Percentiles rank a stretch among this genome's conserved stretches.
Evolutionary conservation across 2,797 vertebrate genomes (phyloP).

Genomic region (Pristis pectinata): DNA sequence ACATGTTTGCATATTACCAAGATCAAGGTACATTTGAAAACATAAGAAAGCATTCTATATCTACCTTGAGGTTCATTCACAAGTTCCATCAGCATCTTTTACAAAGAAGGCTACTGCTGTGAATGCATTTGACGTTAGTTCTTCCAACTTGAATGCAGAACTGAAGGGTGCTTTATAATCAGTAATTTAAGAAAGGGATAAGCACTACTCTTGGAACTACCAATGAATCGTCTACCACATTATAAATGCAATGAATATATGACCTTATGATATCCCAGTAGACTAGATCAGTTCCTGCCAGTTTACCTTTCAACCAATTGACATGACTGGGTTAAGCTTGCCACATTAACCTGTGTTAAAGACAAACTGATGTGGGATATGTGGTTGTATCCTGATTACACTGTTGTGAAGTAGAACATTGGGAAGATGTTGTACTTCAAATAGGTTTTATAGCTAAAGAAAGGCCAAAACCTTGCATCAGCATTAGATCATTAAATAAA

Average conservation of each 20-base stretch:
- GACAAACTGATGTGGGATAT: background rate
- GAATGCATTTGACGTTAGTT: slow-evolving; percentile 1
- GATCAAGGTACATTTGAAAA: background rate
- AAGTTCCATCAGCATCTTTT: background rate
- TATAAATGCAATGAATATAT: slow-evolving; percentile 3
- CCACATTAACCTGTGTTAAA: slow-evolving; percentile 16
- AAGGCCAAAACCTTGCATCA: background rate
- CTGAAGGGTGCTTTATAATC: background rate
- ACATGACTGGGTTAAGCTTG: background rate
- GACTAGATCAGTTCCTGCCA: background rate
- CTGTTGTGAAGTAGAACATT: background rate
- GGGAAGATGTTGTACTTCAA: background rate
- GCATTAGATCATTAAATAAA: background rate
- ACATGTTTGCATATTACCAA: background rate
- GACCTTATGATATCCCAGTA: background rate
- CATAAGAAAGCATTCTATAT: background rate
- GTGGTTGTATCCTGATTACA: background rate
- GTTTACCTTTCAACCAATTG: background rate
- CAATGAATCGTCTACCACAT: background rate
- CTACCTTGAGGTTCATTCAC: background rate
- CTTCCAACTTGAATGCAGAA: background rate
- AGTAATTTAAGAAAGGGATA: background rate
- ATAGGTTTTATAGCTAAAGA: background rate
- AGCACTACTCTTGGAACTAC: background rate
- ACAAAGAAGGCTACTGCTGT: background rate